Evolutionary conservation across 2,888 invertebrate genomes (phyloP).

Genomic region (Oscheius myriophilus): DNA sequence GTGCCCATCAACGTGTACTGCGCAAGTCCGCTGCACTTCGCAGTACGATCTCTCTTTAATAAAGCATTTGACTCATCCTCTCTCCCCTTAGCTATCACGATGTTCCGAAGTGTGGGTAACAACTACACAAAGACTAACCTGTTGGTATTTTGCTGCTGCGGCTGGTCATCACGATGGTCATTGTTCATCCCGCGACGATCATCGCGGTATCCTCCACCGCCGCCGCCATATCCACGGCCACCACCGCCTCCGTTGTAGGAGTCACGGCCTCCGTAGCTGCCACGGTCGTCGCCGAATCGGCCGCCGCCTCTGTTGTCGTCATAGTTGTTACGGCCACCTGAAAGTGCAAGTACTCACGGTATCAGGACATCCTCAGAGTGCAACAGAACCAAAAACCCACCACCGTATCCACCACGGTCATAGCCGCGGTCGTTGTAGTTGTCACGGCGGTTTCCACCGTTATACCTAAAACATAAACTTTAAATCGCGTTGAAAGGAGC

Average conservation of each 20-base stretch:
- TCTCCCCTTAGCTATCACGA: too few relatives aligned
- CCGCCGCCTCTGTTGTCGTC: conserved; percentile 26
- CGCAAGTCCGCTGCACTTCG: too few relatives aligned
- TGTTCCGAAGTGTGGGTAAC: not conserved
- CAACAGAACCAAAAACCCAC: not conserved
- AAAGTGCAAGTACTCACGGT: conserved; percentile 25
- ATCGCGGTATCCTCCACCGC: conserved; percentile 11
- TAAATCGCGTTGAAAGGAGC: not conserved
- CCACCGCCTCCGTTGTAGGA: conserved; percentile 36
- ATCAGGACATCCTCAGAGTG: conserved; percentile 5
- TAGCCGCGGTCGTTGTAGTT: conserved; percentile 32
- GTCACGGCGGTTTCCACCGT: conserved; percentile 14
- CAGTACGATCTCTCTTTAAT: too few relatives aligned
- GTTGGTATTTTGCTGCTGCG: conserved; percentile 1
- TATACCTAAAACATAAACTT: not conserved
- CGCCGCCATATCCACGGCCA: conserved; percentile 29
- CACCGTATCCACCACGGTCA: conserved; percentile 34
- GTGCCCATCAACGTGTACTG: too few relatives aligned
- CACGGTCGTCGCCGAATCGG: conserved; percentile 34
- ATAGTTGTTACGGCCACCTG: conserved; percentile 23
- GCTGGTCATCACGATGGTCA: conserved; percentile 14
- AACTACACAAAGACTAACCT: too few relatives aligned
- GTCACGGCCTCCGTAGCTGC: conserved; percentile 35
- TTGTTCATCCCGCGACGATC: conserved; percentile 18
- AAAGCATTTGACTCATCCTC: too few relatives aligned